Percentiles rank a stretch among this genome's conserved stretches.
Evolutionary conservation across 2,888 invertebrate genomes (phyloP).

Genomic region (Phania funesta): DNA sequence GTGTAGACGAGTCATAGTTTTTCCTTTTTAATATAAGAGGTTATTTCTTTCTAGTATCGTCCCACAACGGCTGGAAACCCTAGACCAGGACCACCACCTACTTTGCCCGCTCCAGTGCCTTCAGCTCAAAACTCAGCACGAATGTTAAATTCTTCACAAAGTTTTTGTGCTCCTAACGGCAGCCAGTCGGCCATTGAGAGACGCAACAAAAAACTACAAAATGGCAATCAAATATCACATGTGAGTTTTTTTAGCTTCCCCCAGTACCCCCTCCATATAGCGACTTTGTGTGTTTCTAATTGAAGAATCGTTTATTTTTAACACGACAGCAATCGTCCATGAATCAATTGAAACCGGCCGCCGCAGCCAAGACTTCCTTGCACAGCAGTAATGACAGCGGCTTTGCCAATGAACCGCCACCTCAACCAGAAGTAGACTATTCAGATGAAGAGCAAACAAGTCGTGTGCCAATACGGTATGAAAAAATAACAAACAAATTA

Average conservation of each 20-base stretch:
- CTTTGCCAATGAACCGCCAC: slow-evolving; percentile 93
- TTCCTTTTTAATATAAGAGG: not conserved
- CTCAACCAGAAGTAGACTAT: slow-evolving; percentile 93
- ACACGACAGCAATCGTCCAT: slow-evolving; percentile 60
- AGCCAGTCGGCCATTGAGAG: slow-evolving; percentile 75
- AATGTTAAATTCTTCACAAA: slow-evolving; percentile 84
- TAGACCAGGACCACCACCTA: slow-evolving; percentile 86
- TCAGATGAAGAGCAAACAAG: slow-evolving; percentile 91
- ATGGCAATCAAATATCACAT: slow-evolving; percentile 74
- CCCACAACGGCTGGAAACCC: slow-evolving; percentile 82
- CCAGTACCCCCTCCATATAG: not conserved
- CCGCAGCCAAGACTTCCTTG: slow-evolving; percentile 87
- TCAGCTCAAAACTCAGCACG: slow-evolving; percentile 77
- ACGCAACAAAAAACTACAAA: slow-evolving; percentile 75
- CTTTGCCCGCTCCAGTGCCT: slow-evolving; percentile 87
- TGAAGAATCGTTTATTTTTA: slow-evolving; percentile 52
- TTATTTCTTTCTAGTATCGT: slow-evolving; percentile 79
- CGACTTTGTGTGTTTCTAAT: slow-evolving; percentile 24
- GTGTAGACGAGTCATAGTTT: not conserved
- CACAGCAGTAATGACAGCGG: slow-evolving; percentile 96
- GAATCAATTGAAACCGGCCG: slow-evolving; percentile 74
- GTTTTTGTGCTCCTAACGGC: slow-evolving; percentile 80
- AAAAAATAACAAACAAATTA: not conserved
- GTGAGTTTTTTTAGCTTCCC: slow-evolving; percentile 66
- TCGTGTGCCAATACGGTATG: slow-evolving; percentile 82